Conservation (phyloP, 2,888 invertebrate species). For the Meta bourneti region DNA sequence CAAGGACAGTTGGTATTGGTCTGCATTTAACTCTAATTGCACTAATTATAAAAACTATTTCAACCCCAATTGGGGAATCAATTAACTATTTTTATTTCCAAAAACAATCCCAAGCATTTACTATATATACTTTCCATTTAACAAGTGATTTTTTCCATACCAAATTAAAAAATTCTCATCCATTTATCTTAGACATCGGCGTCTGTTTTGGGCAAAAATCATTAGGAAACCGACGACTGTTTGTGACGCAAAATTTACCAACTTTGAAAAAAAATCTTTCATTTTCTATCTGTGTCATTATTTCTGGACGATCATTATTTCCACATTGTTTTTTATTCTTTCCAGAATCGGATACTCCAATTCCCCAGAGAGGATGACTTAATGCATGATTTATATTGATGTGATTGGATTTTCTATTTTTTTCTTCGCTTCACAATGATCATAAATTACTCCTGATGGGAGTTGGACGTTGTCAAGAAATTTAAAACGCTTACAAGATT, state of each 20-base stretch:
- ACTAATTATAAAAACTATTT: neutral
- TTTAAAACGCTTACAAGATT: neutral
- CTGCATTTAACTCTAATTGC: neutral
- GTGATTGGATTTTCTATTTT: conserved; percentile 26
- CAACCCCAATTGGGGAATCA: neutral
- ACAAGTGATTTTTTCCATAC: neutral
- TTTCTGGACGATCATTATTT: conserved; percentile 20
- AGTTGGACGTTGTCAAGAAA: neutral
- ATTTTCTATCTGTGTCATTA: conserved; percentile 23
- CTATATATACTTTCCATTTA: neutral
- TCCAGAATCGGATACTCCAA: neutral
- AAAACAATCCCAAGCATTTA: neutral
- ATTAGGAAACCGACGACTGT: conserved; percentile 29
- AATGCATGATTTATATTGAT: conserved; percentile 24
- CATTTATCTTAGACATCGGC: conserved; percentile 29
- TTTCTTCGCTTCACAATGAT: neutral
- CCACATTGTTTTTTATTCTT: conserved; percentile 8
- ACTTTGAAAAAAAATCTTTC: conserved; percentile 9
- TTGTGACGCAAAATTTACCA: conserved; percentile 41
- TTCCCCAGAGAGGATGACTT: neutral
- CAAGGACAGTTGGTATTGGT: neutral
- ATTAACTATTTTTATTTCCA: conserved; percentile 6
- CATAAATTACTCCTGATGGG: conserved; percentile 34
- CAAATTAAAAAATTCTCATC: conserved; percentile 43
- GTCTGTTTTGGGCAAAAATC: conserved; percentile 57